Evolutionary conservation across 2,888 invertebrate species (phyloP), one percentile per base, ranked within the genome.

Genomic region (Lasioglossum vierecki): DNA sequence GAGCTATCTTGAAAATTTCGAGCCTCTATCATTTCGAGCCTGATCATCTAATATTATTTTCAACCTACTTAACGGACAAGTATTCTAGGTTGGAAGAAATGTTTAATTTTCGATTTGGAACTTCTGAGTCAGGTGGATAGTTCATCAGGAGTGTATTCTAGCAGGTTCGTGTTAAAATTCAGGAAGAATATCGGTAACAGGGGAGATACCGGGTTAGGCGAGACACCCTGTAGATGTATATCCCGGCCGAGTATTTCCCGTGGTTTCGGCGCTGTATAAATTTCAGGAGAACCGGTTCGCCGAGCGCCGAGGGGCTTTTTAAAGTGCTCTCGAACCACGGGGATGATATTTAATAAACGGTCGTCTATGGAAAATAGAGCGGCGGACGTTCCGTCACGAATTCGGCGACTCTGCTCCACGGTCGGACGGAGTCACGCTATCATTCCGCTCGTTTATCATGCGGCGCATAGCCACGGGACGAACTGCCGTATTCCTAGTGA

Each of bases 381-480:
- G 35, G 49, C 9, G 39, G 18, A 30, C 49, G 53, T 53, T 41
- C 49, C 66, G 73, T 84, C 60, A 57, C 53, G 72, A 79, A 72
- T 76, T 79, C 68, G 73, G 74, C 22, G 74, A 76, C 75, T 39
- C 35, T 66, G 77, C 53, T 68, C 18, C 70, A 46, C 74, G 26
- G 57, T 72, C 66, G 78, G 74, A 81, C 77, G 49, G 68, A 79
- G 85, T 84, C 85, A 84, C 75, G 84, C 71, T 84, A 85, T 89
- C 81, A 79, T 90, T 86, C 82, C n/a, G 74, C 76, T 83, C 73
- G 80, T 82, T 87, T 82, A 87, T 88, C 80, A 73, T 70, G 75
- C 74, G 49, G 49, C 80, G 80, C 76, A 80, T 74, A 75, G 71
- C 57, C 53, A 71, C 66, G 46, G n/a, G 72, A 75, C 84, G 80